Evolutionary conservation across 1,140 invertebrate genomes (phyloP).

Genomic region (Hyles vespertilio): DNA sequence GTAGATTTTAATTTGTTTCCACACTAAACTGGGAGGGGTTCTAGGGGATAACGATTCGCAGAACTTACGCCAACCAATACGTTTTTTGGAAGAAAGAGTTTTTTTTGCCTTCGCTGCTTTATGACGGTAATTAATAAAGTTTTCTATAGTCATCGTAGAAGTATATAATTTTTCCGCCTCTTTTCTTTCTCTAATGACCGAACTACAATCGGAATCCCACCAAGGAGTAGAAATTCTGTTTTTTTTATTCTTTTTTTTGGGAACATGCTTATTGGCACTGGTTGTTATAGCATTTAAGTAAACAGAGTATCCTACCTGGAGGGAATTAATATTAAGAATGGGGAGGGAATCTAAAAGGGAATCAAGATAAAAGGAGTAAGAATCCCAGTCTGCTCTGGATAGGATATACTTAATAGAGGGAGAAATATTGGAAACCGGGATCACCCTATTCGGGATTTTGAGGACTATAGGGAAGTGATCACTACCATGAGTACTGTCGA

Average conservation of each 20-base stretch:
- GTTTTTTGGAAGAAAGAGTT: background rate
- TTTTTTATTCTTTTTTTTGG: background rate
- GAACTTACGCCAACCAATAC: no score
- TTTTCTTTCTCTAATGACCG: background rate
- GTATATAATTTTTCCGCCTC: background rate
- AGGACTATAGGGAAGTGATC: background rate
- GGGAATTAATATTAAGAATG: background rate
- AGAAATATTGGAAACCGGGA: background rate
- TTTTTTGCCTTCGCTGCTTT: background rate
- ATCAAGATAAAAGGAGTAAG: background rate
- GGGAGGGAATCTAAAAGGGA: background rate
- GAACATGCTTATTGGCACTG: background rate
- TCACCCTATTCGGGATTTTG: background rate
- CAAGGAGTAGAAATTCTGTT: constrained; percentile 3
- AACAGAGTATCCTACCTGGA: background rate
- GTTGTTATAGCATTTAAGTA: background rate
- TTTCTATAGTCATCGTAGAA: background rate
- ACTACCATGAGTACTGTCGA: background rate
- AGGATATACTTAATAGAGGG: background rate
- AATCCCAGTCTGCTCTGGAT: background rate
- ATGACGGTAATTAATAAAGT: constrained; percentile 1
- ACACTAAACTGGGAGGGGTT: background rate
- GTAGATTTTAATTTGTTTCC: constrained; percentile 8
- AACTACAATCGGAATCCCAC: background rate
- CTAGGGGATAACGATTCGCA: background rate